These are phyloP conservation scores for Stichopus horrens DNA, from an alignment of 53 echinoderm and acorn worm genomes.

Conservation along the genomic window DNA sequence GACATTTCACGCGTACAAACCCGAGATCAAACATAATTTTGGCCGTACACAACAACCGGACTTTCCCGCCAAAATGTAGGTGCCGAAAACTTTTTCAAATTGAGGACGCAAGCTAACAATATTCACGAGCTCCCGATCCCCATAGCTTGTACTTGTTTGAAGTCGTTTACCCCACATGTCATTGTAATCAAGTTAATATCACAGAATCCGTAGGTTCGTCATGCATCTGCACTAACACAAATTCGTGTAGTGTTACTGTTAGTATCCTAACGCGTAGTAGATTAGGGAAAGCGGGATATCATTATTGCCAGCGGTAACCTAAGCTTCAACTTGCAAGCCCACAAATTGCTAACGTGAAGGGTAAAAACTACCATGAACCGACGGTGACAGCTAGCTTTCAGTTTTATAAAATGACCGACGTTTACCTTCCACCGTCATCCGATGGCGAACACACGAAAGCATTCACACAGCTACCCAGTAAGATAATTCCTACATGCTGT, in stretches of 20 bases:
- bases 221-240: too few relatives aligned
- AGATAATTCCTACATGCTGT: neutral
- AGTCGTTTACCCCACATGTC: neutral
- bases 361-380: neutral
- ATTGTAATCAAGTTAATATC: neutral
- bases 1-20: too few relatives aligned
- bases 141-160: neutral
- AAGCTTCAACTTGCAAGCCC: too few relatives aligned
- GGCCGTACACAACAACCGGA: too few relatives aligned
- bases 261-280: too few relatives aligned
- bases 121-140: neutral
- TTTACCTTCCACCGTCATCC: conserved; percentile 7
- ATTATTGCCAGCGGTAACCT: too few relatives aligned
- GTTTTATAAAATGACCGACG: conserved; percentile 16
- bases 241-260: too few relatives aligned
- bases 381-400: neutral
- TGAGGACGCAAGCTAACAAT: neutral
- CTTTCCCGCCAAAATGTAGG: too few relatives aligned
- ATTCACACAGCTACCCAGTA: neutral
- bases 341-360: neutral
- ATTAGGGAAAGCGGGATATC: too few relatives aligned
- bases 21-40: too few relatives aligned
- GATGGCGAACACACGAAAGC: conserved; percentile 17
- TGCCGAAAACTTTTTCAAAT: neutral
- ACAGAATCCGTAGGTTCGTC: too few relatives aligned